Percentiles rank a stretch among this genome's conserved stretches.
Conservation (phyloP, 1,140 invertebrate genomes). For the Araneus ventricosus region DNA sequence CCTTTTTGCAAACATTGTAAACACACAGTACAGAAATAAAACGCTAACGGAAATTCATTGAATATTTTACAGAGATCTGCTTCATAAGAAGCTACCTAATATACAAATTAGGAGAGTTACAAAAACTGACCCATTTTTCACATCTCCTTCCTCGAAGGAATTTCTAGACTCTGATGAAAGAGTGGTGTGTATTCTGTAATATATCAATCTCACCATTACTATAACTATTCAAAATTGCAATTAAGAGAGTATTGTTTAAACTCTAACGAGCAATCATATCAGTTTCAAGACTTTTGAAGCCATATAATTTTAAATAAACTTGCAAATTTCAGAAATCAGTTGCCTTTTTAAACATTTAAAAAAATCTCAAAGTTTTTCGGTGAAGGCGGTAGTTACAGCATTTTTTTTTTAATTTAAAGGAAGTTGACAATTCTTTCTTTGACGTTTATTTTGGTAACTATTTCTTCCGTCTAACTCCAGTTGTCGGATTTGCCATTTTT, state of each 20-base stretch:
- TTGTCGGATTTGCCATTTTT: no score
- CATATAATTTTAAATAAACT: no score
- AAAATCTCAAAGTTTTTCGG: no score
- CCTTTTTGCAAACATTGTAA: background rate
- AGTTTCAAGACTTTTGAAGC: no score
- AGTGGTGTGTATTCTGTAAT: background rate
- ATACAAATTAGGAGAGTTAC: constrained; percentile 39
- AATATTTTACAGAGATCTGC: background rate
- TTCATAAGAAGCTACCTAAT: constrained; percentile 65
- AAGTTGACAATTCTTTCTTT: no score
- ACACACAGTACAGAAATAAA: constrained; percentile 1
- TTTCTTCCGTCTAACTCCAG: no score
- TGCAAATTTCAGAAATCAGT: no score
- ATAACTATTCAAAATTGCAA: background rate
- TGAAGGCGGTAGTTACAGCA: no score
- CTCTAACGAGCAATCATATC: no score
- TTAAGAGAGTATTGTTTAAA: background rate
- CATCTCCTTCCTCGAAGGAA: constrained; percentile 45
- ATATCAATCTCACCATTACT: background rate
- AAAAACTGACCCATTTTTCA: background rate
- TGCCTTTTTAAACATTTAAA: no score
- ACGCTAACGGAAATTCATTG: constrained; percentile 6
- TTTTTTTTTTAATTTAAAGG: no score
- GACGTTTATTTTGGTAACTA: no score
- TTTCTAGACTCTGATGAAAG: background rate